Evolutionary conservation across 2,888 invertebrate species (phyloP), one percentile per base, ranked within the genome.

Genomic region (Pycnomerus fuliginosus): DNA sequence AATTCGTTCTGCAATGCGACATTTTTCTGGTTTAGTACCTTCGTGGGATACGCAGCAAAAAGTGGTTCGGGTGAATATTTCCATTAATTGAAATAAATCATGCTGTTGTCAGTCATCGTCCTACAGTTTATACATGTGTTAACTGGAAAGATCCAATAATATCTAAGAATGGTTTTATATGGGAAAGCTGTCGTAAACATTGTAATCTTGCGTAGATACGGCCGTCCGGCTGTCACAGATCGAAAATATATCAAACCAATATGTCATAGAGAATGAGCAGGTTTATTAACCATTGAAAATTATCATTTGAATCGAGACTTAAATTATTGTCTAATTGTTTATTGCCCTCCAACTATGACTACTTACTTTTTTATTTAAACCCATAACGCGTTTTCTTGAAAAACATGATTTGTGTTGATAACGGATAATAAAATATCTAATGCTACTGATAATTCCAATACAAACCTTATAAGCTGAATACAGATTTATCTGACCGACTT

Each of bases 81-180:
- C 68, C 69, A 70, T 70, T 68, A 68, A 69, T 70, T 70, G 68
- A 69, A 69, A 68, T 68, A 68, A 68, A 68, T 69, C 69, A 67
- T 59, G 58, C 45, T 44, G 43, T 48, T 48, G 54, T 54, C 54
- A 52, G 54, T 49, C 48, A 49, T 50, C 53, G 49, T 32, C 49
- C 52, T 52, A 30, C 25, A 20, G 33, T 14, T 37, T n/a, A 24
- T 34, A 44, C 39, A 39, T 39, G 39, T 39, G 44, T 44, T 34
- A 34, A 44, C 12, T 31, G 36, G 36, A 36, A 14, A 22, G 25
- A n/a, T 11, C 12, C 16, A 16, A n/a, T 25, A 15, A 37, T 38
- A 30, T 30, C 38, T 20, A 13, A 16, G 12, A 44, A 34, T 24
- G 25, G 36, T 44, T 44, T 22, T 41, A 27, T 29, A 36, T 31